Base-by-base conservation (phyloP, 37 sponge, comb jelly and placozoan species). In the Chondrosia reniformis region DNA sequence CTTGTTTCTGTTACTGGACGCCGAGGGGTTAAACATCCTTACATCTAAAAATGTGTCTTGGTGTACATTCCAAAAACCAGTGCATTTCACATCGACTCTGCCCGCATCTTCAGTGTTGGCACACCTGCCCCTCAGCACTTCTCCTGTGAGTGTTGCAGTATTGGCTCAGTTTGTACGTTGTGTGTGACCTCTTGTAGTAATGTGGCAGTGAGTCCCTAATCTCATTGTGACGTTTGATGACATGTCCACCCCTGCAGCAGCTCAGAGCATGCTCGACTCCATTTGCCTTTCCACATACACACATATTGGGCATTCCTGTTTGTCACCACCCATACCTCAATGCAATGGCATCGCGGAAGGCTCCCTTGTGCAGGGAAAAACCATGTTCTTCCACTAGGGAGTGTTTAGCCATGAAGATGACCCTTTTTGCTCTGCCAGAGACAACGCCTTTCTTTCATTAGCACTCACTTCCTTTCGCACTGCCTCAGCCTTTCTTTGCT, bases 1-100 rank as follows among this genome's bases (percentile, higher is more conserved):
- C 33, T 54, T 76, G 13, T 13, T 28, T n/a, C 40, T 5, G 37
- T 76, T 37, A 41, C 40, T 40, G 17, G 59, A 36, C n/a, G 77
- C 59, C 32, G 61, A 66, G 32, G 82, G 82, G 75, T 82, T 31
- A 33, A 81, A 81, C 27, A 66, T 39, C 74, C 62, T 71, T 1
- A 81, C 82, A 57, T 81, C 82, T 43, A 81, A 81, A 63, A 81
- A 82, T 74, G 82, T 75, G 24, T 74, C 63, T 31, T 81, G 46
- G 15, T 45, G 46, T 7, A 19, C 30, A 4, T 36, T 32, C 82
- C 82, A 81, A 56, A 81, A 81, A 0, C 75, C 82, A 31, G 54
- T 56, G 46, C 75, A 63, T 13, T 28, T 32, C 10, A 81, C 49
- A 24, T 65, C 80, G 0, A 79, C 55, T 19, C 80, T 43, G 0